phyloP scores from a whole-genome alignment of 1,140 invertebrate genomes.

The Onthophagus taurus region DNA sequence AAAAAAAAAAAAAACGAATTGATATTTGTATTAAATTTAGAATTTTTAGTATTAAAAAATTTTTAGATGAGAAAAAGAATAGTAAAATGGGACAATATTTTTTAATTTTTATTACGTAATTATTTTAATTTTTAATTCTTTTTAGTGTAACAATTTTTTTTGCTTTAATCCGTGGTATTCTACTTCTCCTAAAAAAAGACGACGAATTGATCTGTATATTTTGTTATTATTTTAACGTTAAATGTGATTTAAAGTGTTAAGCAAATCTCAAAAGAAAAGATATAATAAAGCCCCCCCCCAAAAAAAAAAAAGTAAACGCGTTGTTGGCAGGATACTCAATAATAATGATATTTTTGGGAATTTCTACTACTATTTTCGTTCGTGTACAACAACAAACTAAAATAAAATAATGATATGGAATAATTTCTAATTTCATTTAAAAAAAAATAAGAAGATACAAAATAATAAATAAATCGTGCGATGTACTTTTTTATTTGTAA shows the following conservation, averaged over 20 bases:
- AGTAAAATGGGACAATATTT: no score
- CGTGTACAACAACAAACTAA: slow-evolving; percentile 11
- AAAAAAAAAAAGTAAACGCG: no score
- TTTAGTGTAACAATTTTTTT: neutral
- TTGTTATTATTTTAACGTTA: slow-evolving; percentile 13
- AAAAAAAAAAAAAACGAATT: slow-evolving; percentile 7
- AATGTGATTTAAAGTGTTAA: slow-evolving; percentile 13
- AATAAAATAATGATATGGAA: no score
- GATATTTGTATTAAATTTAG: slow-evolving; percentile 12
- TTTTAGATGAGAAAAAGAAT: no score
- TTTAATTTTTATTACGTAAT: no score
- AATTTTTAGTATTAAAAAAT: neutral
- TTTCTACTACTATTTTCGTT: slow-evolving; percentile 15
- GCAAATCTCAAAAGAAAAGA: slow-evolving; percentile 5
- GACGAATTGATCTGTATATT: slow-evolving; percentile 13
- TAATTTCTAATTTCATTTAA: no score
- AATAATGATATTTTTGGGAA: slow-evolving; percentile 13
- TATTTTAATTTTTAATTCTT: no score
- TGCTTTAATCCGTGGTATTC: slow-evolving; percentile 12
- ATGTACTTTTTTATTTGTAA: slow-evolving; percentile 16
- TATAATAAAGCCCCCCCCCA: no score
- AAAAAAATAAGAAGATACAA: no score
- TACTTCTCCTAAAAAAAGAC: neutral
- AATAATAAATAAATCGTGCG: no score
- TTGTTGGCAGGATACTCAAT: no score